Evolutionary conservation across 2,797 vertebrate species (phyloP).

Genomic region (Takifugu rubripes): DNA sequence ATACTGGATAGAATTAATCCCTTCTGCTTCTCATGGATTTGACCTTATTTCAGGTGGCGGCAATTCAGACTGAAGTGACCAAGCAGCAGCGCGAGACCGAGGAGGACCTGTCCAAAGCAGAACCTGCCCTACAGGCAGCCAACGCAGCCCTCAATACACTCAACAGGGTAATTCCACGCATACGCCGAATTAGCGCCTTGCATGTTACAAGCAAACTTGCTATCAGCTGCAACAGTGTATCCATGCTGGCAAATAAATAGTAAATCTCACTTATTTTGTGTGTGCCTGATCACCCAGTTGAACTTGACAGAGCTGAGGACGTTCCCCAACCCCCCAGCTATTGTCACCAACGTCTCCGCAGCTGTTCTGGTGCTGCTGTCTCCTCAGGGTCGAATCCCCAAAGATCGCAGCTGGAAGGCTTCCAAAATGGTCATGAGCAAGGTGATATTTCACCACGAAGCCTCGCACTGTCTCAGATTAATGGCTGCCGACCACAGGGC

Average conservation of each 20-base stretch:
- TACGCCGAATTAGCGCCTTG: not conserved
- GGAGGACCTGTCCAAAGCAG: slow-evolving; percentile 76
- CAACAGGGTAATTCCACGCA: slow-evolving; percentile 67
- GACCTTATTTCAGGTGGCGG: slow-evolving; percentile 60
- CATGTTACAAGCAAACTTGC: not conserved
- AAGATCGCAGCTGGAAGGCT: slow-evolving; percentile 81
- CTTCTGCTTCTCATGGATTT: not conserved
- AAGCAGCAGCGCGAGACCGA: slow-evolving; percentile 78
- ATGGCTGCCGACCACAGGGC: slow-evolving; percentile 4
- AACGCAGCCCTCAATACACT: slow-evolving; percentile 75
- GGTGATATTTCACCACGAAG: slow-evolving; percentile 56
- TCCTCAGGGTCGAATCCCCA: slow-evolving; percentile 70
- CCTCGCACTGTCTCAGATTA: slow-evolving; percentile 8
- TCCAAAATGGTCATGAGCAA: slow-evolving; percentile 79
- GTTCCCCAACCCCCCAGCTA: slow-evolving; percentile 73
- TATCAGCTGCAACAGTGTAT: slow-evolving; percentile 3
- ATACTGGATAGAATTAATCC: not conserved
- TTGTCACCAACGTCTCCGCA: slow-evolving; percentile 67
- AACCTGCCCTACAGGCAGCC: slow-evolving; percentile 72
- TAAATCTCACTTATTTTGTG: slow-evolving; percentile 18
- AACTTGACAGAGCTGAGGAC: slow-evolving; percentile 79
- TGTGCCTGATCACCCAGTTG: slow-evolving; percentile 55
- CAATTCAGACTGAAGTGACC: slow-evolving; percentile 76
- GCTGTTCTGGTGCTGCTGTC: slow-evolving; percentile 72
- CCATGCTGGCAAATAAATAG: slow-evolving; percentile 6